Percentiles rank a stretch among this genome's conserved stretches.
Conservation (phyloP, 2,888 invertebrate genomes). For the Pandemis heparana region DNA sequence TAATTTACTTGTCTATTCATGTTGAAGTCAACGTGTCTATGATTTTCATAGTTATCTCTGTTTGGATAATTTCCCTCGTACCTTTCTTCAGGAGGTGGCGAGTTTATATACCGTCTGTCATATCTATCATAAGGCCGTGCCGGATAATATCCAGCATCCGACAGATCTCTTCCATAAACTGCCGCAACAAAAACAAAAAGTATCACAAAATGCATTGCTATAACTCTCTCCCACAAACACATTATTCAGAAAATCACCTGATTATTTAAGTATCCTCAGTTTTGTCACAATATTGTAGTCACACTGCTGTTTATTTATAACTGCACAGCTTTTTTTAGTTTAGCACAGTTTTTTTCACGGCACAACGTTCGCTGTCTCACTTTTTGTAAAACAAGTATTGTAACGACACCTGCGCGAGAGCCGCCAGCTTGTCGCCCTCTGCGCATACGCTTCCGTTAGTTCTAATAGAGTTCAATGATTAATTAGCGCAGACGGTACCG, state of each 20-base stretch:
- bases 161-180: conserved; percentile 21
- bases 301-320: not conserved
- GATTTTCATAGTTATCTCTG: no score
- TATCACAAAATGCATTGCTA: conserved; percentile 26
- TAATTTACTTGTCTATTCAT: not conserved
- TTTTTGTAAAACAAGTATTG: not conserved
- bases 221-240: conserved; percentile 7
- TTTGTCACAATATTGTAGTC: not conserved
- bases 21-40: not conserved
- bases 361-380: not conserved
- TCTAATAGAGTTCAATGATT: conserved; percentile 16
- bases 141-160: not conserved
- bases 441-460: conserved; percentile 19
- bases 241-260: not conserved
- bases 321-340: not conserved
- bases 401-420: conserved; percentile 7
- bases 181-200: conserved; percentile 8
- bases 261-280: not conserved
- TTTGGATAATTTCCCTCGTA: not conserved
- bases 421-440: not conserved
- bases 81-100: conserved; percentile 8
- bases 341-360: not conserved
- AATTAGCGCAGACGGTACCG: not conserved
- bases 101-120: conserved; percentile 7
- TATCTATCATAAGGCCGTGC: conserved; percentile 9